Conservation (phyloP, 2,797 vertebrate species). For the Chaenodraco wilsoni region DNA sequence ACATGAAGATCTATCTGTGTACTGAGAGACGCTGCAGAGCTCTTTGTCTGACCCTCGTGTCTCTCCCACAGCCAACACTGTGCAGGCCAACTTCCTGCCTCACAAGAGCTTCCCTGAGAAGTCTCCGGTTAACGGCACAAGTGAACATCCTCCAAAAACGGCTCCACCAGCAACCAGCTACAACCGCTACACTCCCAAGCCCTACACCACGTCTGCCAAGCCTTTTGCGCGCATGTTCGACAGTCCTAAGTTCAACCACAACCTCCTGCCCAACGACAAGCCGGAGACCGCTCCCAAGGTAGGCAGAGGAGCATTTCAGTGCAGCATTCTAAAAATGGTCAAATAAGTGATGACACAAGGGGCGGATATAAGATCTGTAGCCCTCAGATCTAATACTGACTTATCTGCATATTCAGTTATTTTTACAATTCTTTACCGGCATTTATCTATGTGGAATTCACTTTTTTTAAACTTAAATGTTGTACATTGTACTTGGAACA, state of each 20-base stretch:
- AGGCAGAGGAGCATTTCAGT: not conserved
- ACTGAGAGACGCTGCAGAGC: slow-evolving; percentile 48
- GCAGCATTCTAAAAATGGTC: not conserved
- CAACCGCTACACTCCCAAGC: slow-evolving; percentile 90
- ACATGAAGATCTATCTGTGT: not conserved
- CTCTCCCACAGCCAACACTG: slow-evolving; percentile 84
- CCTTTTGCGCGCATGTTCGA: slow-evolving; percentile 97
- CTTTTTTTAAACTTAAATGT: not conserved
- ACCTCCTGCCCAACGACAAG: slow-evolving; percentile 92
- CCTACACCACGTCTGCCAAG: slow-evolving; percentile 89
- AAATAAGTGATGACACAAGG: slow-evolving; percentile 46
- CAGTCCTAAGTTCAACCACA: slow-evolving; percentile 98
- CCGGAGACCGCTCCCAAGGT: slow-evolving; percentile 74
- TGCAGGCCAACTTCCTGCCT: slow-evolving; percentile 89
- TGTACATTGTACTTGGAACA: not conserved
- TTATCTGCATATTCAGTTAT: not conserved
- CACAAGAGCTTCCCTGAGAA: slow-evolving; percentile 94
- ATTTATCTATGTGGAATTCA: not conserved
- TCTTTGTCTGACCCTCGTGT: slow-evolving; percentile 69
- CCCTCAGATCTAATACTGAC: not conserved
- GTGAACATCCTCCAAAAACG: slow-evolving; percentile 83
- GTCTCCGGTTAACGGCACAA: slow-evolving; percentile 87
- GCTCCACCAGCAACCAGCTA: slow-evolving; percentile 81
- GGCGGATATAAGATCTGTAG: not conserved
- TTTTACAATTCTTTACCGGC: not conserved